Percentiles rank a stretch among this genome's conserved stretches.
Conservation (phyloP, 2,113 vertebrate species). For the Chaetops frenatus region DNA sequence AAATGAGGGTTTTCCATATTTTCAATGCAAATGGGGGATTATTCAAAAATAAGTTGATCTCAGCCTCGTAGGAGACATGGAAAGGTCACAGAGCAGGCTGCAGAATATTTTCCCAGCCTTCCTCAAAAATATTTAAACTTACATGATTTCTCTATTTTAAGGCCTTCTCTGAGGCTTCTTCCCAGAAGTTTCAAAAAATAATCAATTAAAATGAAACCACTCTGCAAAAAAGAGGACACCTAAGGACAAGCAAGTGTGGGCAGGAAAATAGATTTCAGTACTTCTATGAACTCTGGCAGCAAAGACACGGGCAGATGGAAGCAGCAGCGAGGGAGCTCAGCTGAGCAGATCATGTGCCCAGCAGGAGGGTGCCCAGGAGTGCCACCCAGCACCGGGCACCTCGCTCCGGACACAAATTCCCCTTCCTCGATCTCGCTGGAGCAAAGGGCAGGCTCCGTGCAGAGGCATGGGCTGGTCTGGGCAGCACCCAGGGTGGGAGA, state of each 20-base stretch:
- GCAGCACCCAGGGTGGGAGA: background rate
- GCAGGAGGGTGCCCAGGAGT: background rate
- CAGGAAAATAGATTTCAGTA: background rate
- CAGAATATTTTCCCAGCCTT: background rate
- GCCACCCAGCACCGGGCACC: background rate
- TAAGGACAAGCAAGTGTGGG: background rate
- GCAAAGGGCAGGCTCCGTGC: accelerated
- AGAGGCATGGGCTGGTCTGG: accelerated
- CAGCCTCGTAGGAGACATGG: background rate
- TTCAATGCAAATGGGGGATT: background rate
- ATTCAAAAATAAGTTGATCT: background rate
- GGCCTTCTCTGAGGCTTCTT: background rate
- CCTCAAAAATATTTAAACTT: background rate
- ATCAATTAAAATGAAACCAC: background rate
- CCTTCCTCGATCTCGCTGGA: background rate
- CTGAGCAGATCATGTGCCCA: background rate
- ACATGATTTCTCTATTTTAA: constrained; percentile 9
- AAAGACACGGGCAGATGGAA: background rate
- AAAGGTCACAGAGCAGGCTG: background rate
- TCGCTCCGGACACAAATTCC: background rate
- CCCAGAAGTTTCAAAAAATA: background rate
- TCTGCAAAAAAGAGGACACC: background rate
- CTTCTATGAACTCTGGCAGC: constrained; percentile 50
- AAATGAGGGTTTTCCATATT: background rate
- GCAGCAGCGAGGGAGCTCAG: background rate